A percentile compares a stretch with the other conserved stretches of the same genome.
Evolutionary conservation across 2,113 vertebrate genomes (phyloP).

Genomic region (Hirundichthys speculiger): DNA sequence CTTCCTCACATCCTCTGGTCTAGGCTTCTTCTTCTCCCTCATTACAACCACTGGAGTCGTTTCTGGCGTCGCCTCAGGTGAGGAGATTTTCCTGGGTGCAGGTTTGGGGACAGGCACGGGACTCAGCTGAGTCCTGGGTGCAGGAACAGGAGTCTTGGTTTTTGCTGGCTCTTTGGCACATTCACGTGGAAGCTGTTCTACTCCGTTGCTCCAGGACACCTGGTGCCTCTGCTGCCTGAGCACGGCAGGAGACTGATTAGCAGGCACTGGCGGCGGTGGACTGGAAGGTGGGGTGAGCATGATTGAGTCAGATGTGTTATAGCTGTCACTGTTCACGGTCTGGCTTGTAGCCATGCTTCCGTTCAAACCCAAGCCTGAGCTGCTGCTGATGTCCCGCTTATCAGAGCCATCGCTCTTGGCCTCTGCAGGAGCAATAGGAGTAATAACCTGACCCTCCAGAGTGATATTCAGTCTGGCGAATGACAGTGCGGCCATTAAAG

Average conservation of each 20-base stretch:
- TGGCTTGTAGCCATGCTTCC: slow-evolving; percentile 88
- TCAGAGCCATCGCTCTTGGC: slow-evolving; percentile 78
- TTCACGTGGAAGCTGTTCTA: slow-evolving; percentile 35
- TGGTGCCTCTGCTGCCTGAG: slow-evolving; percentile 81
- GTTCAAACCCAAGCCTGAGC: slow-evolving; percentile 91
- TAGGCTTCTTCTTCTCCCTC: slow-evolving; percentile 78
- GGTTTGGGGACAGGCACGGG: slow-evolving; percentile 56
- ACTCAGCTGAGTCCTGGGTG: slow-evolving; percentile 63
- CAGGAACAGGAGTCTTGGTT: slow-evolving; percentile 56
- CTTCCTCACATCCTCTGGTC: slow-evolving; percentile 81
- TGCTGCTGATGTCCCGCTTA: slow-evolving; percentile 87
- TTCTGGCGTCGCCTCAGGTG: slow-evolving; percentile 27
- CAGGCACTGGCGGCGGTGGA: slow-evolving; percentile 91
- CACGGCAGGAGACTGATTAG: slow-evolving; percentile 90
- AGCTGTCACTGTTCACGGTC: slow-evolving; percentile 87
- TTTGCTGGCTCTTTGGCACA: slow-evolving; percentile 58
- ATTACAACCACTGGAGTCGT: slow-evolving; percentile 57
- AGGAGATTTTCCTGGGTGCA: slow-evolving; percentile 51
- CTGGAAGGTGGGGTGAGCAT: slow-evolving; percentile 97
- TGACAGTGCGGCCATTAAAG: slow-evolving; percentile 75
- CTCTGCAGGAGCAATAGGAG: slow-evolving; percentile 85
- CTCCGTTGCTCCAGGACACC: slow-evolving; percentile 80
- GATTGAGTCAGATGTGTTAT: slow-evolving; percentile 90
- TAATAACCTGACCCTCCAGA: slow-evolving; percentile 83
- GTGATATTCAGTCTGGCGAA: slow-evolving; percentile 85